Evolutionary conservation across 2,797 vertebrate genomes (phyloP), one percentile per base, ranked within the genome.

Genomic region (Gallinago stenura): DNA sequence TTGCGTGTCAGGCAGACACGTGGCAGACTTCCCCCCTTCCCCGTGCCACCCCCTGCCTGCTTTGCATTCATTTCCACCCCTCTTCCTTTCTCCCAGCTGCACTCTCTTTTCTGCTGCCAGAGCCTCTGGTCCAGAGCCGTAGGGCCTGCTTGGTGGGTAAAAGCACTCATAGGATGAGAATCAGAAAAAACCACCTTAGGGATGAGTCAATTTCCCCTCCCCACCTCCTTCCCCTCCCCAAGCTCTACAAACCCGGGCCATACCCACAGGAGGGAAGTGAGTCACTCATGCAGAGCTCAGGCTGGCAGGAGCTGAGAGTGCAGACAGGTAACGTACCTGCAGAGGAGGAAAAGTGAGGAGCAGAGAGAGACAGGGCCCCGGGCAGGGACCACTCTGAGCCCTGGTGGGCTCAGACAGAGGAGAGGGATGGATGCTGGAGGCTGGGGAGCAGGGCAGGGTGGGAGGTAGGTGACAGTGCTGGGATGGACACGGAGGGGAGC

Each of bases 311-410:
- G 92, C 95, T 93, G 95, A 90, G 88, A 94, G 92, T 89, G 93
- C 87, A 53, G 87, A 96, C 94, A 70, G 96, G 96, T 94, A 97
- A 97, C 65, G 16, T 69, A 93, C 94, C 97, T 98, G 97, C 95
- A 97, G 90, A 97, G 97, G 93, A 98, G 97, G 97, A 97, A 93
- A 94, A 80, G 93, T 97, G 96, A 98, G 96, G 87, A 87, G 78
- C 70, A 92, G 82, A 95, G 70, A 87, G 73, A 93, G 70, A 83
- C 39, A 72, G 65, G 51, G 66, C 64, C 79, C 84, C 37, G 4
- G 69, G 53, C 58, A 89, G 83, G 87, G 81, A 87, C 50, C 70
- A 7, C 58, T 75, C 71, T 60, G 87, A 91, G 65, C 46, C 30
- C 84, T 64, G 83, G 56, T 53, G 43, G 87, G 41, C 87, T 51